Base-by-base conservation (phyloP, 2,888 invertebrate genomes). In the Cephus sareptanus region DNA sequence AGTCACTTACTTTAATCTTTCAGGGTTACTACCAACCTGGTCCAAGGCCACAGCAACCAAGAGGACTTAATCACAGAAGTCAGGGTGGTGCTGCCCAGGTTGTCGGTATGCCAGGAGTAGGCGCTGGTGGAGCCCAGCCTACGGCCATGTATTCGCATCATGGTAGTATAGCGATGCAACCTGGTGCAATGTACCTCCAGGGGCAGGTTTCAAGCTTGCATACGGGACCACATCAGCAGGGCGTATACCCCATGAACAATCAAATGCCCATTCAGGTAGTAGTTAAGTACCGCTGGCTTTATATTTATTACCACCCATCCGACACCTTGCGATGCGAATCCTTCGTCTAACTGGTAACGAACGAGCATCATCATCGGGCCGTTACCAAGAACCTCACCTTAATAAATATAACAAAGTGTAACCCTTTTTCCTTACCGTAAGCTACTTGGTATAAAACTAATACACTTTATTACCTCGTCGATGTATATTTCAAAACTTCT, bases 51-150 rank as follows among this genome's bases (percentile, higher is more conserved):
- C 90, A 89, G 79, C 89, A 87, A 75, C 85, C 88, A 33, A 86
- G 91, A 79, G 85, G 85, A 79, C 82, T 90, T 34, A 85, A 80
- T 77, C 91, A 91, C 79, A 87, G 91, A 81, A 86, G 85, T 75
- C 90, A 89, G 78, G 88, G 88, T 4, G 86, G 87, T 13, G 86
- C 86, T 35, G 73, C 83, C 69, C 87, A 88, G 79, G 88, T 89
- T 35, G 88, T 90, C 12, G 87, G 88, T 33, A 88, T 90, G 79
- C 85, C 87, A 79, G 85, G 87, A 13, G 88, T 89, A 0, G 87
- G 88, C 37, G 87, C 85, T 70, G 87, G 87, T 73, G 85, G 88
- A 70, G 88, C 88, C 73, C 90, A 90, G 76, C 86, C 89, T 74
- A 85, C 89, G 70, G 83, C 89, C 77, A 78, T 88, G 69, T 91